phyloP scores from a whole-genome alignment of 2,797 vertebrate species.

The Perodicticus potto region DNA sequence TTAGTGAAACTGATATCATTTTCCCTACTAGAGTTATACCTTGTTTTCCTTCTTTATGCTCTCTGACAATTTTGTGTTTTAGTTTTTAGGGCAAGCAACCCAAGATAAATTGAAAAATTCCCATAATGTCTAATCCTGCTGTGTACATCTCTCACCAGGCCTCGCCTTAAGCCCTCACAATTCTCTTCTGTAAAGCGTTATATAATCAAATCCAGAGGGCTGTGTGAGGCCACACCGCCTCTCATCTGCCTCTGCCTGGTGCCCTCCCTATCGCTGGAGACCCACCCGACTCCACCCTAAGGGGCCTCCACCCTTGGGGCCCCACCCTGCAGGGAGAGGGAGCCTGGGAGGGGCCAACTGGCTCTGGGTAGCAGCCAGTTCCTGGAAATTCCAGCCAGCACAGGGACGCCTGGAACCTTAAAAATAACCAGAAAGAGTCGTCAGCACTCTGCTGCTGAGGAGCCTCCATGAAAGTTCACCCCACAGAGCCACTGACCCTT shows the following conservation, averaged over 20 bases:
- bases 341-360: slow-evolving; percentile 72
- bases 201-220: slow-evolving; percentile 81
- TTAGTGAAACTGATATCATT: neutral
- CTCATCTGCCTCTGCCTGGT: neutral
- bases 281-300: slow-evolving; percentile 78
- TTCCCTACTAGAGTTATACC: slow-evolving; percentile 47
- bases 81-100: slow-evolving; percentile 43
- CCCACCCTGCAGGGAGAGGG: slow-evolving; percentile 78
- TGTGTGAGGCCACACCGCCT: slow-evolving; percentile 65
- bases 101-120: slow-evolving; percentile 16
- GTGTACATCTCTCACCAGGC: neutral
- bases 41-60: slow-evolving; percentile 43
- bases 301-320: slow-evolving; percentile 79
- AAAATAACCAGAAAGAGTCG: slow-evolving; percentile 63
- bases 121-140: slow-evolving; percentile 40
- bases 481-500: neutral
- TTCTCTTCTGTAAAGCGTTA: slow-evolving; percentile 68
- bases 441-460: neutral
- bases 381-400: slow-evolving; percentile 81
- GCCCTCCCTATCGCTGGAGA: slow-evolving; percentile 72
- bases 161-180: neutral
- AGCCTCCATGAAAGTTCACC: neutral
- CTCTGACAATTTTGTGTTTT: slow-evolving; percentile 32
- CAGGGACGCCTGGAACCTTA: slow-evolving; percentile 71
- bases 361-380: slow-evolving; percentile 74